Conservation (phyloP, 2,797 vertebrate species). For the Eospalax fontanierii region DNA sequence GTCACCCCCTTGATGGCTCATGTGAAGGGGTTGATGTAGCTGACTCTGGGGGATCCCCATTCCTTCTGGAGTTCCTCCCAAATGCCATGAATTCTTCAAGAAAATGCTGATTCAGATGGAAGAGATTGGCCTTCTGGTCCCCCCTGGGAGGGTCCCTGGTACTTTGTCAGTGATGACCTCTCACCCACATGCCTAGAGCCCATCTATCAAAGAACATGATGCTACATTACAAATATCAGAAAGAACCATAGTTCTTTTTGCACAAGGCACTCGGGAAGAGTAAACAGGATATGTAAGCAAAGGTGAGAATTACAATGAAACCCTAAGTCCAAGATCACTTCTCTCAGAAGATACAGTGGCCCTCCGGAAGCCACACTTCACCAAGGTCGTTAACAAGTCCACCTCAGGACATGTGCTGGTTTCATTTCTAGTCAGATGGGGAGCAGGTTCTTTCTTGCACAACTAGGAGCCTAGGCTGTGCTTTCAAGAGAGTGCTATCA, state of each 20-base stretch:
- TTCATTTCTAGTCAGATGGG: constrained; percentile 46
- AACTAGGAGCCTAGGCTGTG: background rate
- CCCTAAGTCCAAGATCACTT: background rate
- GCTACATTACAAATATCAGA: background rate
- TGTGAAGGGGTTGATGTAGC: accelerated
- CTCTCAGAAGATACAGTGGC: background rate
- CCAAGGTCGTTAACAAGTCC: background rate
- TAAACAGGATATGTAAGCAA: background rate
- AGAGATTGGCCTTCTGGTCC: background rate
- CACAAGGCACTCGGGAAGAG: background rate
- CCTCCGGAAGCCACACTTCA: background rate
- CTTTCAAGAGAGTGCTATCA: background rate
- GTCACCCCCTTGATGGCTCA: accelerated
- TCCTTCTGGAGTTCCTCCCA: background rate
- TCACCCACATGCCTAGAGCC: background rate
- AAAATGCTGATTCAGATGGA: background rate
- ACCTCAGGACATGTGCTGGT: background rate
- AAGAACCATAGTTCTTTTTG: accelerated
- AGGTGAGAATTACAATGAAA: background rate
- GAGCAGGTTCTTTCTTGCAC: background rate
- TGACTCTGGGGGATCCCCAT: accelerated
- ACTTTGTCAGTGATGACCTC: too few relatives aligned
- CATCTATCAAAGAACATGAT: background rate
- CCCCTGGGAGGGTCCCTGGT: background rate
- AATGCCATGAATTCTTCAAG: accelerated